Base-by-base conservation (phyloP, 2,113 vertebrate species). In the Eidolon helvum region DNA sequence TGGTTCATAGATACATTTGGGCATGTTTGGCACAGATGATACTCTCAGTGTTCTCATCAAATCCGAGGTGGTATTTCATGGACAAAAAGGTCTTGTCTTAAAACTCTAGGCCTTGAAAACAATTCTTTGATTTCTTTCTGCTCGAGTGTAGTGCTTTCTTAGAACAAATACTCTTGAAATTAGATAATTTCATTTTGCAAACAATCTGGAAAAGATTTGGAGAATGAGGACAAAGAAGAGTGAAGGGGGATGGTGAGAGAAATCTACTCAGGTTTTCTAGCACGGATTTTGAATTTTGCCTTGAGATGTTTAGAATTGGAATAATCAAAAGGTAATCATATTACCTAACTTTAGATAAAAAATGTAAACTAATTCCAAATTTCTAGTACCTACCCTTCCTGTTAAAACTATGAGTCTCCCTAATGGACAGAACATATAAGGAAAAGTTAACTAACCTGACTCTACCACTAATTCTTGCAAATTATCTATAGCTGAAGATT, bases 111-210 rank as follows among this genome's bases (percentile, higher is more conserved):
- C 65, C 69, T 96, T 93, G 91, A 96, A 94, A 93, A 35, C 18
- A 16, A 61, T 71, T 78, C 88, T 90, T 87, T 96, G 95, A 80
- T 91, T 96, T 96, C 88, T 83, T 57, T 97, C 87, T 91, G 78
- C 75, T 59, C 78, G 57, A 96, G 53, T 59, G 35, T 92, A 83
- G 86, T 71, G 59, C 85, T 96, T 96, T 97, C 69, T 97, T 85
- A 93, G 96, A 97, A 98, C 91, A 97, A 97, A 98, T 97, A 95
- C 97, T 97, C 88, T 2, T 98, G 97, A 97, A 98, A 97, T 97
- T 98, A 98, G 96, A 89, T 98, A 98, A 98, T 98, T 98, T 96
- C 94, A 97, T 98, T 98, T 96, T 97, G 91, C 92, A 96, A 98
- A 97, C 95, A 98, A 96, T 97, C 97, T 97, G 97, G 98, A 98